These are phyloP conservation scores for Sus cebifrons DNA, from an alignment of 2,797 vertebrate species.

Conservation along the genomic window DNA sequence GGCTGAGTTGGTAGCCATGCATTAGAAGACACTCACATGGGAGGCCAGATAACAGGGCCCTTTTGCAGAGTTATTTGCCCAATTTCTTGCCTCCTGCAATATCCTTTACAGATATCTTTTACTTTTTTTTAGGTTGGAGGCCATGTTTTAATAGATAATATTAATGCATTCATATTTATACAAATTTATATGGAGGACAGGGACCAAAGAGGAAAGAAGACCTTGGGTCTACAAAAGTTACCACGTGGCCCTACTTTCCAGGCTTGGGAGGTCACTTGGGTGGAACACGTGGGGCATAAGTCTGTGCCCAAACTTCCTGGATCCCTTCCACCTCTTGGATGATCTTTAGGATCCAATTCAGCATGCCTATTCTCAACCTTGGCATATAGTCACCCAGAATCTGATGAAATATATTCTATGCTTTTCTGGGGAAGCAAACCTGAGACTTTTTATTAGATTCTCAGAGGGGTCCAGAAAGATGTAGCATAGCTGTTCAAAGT, in stretches of 20 bases:
- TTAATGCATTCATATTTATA: neutral
- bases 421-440: neutral
- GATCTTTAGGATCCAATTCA: neutral
- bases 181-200: neutral
- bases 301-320: neutral
- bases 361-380: neutral
- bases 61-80: neutral
- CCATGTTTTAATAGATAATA: constrained; percentile 12
- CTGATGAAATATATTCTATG: neutral
- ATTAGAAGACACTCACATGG: neutral
- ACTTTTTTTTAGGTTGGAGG: neutral
- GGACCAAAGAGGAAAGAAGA: neutral
- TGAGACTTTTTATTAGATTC: neutral
- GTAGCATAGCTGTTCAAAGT: neutral
- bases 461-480: neutral
- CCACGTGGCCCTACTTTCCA: neutral
- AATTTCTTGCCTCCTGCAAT: neutral
- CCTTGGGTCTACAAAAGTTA: neutral
- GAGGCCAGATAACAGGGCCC: neutral
- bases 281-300: neutral
- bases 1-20: neutral
- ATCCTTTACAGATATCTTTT: neutral
- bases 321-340: neutral
- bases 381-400: neutral
- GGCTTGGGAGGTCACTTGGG: neutral